Percentiles rank a stretch among this genome's conserved stretches.
Conservation (phyloP, 2,797 vertebrate genomes). For the Loris lydekkerianus region DNA sequence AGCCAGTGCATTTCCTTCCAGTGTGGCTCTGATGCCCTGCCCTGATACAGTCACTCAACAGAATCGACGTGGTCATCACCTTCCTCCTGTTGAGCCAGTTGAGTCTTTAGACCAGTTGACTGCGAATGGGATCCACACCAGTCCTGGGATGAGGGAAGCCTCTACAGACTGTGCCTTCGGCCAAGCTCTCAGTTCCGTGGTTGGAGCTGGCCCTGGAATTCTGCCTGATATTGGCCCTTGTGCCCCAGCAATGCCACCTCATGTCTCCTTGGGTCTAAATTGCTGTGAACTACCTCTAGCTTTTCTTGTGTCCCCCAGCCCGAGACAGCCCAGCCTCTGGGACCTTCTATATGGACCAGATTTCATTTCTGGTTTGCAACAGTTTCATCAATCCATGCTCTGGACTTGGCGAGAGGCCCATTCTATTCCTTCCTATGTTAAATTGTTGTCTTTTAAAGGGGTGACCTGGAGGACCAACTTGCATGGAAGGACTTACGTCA, state of each 20-base stretch:
- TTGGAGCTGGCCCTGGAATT: not conserved
- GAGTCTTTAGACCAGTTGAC: accelerated
- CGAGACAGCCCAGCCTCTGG: not conserved
- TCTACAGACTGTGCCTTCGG: accelerated
- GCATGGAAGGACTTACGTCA: not conserved
- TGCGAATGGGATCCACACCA: accelerated
- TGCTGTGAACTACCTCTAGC: too few relatives aligned
- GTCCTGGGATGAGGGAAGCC: accelerated
- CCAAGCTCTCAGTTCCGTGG: not conserved
- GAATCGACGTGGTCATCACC: not conserved
- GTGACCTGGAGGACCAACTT: too few relatives aligned
- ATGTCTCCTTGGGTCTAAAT: too few relatives aligned
- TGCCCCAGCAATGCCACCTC: not conserved
- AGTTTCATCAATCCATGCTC: accelerated
- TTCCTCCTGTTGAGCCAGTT: not conserved
- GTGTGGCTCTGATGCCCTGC: accelerated
- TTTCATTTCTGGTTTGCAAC: not conserved
- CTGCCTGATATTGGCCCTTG: accelerated
- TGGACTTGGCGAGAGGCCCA: accelerated
- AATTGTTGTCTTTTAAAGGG: not conserved
- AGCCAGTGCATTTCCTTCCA: not conserved
- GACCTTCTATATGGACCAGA: not conserved
- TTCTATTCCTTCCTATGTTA: not conserved
- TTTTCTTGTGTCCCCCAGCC: not conserved
- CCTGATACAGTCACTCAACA: accelerated